Conservation (phyloP, 64 coral and sea anemone species). For the Montipora foliosa region DNA sequence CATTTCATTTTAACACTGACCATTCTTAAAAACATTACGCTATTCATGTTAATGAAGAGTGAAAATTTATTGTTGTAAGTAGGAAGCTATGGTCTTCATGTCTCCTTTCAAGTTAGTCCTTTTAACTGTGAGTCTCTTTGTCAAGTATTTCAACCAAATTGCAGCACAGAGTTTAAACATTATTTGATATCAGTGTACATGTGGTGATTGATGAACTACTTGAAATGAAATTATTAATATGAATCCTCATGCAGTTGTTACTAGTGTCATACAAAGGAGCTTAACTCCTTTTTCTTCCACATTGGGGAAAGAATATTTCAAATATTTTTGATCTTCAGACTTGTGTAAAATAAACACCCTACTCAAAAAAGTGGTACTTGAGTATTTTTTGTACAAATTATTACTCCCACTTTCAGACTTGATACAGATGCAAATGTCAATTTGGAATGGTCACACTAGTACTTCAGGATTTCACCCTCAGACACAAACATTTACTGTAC, state of each 20-base stretch:
- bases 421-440: background rate
- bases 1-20: conserved; percentile 10
- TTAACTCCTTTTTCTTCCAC: background rate
- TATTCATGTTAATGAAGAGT: no score
- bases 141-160: background rate
- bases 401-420: background rate
- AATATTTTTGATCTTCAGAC: background rate
- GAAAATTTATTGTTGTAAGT: background rate
- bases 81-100: background rate
- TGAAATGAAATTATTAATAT: background rate
- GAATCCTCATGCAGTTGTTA: background rate
- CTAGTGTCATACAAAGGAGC: background rate
- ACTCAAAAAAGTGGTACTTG: background rate
- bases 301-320: background rate
- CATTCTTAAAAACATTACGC: background rate
- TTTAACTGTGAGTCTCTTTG: background rate
- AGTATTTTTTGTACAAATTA: no score
- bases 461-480: background rate
- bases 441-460: background rate
- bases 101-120: background rate
- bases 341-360: background rate
- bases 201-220: conserved; percentile 14
- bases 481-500: background rate
- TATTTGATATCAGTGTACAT: background rate
- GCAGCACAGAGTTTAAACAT: conserved; percentile 15